A percentile compares a stretch with the other conserved stretches of the same genome.
phyloP scores from a whole-genome alignment of 2,797 vertebrate genomes.

The Phylloscopus collybita region DNA sequence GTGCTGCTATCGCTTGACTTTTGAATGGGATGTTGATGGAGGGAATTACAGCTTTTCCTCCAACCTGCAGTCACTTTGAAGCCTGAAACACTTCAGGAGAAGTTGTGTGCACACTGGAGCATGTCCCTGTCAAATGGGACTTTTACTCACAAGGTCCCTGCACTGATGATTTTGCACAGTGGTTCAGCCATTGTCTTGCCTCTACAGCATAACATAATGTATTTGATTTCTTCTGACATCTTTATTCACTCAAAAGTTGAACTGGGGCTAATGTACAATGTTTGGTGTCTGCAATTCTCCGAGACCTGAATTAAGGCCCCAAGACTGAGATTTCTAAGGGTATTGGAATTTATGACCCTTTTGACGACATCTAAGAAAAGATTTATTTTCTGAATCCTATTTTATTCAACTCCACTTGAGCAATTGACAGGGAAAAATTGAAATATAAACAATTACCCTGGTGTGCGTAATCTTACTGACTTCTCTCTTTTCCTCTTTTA shows the following conservation, averaged over 20 bases:
- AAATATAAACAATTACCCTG: slow-evolving; percentile 10
- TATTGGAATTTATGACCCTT: background rate
- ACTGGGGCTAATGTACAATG: background rate
- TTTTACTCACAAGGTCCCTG: fast-evolving
- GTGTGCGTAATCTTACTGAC: background rate
- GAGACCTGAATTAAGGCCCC: background rate
- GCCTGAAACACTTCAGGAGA: background rate
- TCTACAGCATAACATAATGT: background rate
- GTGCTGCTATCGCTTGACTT: background rate
- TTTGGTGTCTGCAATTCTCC: background rate
- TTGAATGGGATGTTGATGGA: background rate
- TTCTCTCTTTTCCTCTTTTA: slow-evolving; percentile 1
- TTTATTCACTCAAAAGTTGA: background rate
- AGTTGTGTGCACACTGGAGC: background rate
- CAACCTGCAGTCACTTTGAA: background rate
- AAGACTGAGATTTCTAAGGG: background rate
- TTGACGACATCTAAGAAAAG: background rate
- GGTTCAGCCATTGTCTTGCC: background rate
- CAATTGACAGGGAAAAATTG: slow-evolving; percentile 22
- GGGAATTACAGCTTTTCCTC: background rate
- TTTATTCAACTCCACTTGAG: slow-evolving; percentile 7
- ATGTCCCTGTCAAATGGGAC: background rate
- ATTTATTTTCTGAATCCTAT: slow-evolving; percentile 15
- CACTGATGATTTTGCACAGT: background rate
- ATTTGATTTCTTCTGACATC: background rate